Evolutionary conservation across 1,140 invertebrate genomes (phyloP).

Genomic region (Bradynema listronoti): DNA sequence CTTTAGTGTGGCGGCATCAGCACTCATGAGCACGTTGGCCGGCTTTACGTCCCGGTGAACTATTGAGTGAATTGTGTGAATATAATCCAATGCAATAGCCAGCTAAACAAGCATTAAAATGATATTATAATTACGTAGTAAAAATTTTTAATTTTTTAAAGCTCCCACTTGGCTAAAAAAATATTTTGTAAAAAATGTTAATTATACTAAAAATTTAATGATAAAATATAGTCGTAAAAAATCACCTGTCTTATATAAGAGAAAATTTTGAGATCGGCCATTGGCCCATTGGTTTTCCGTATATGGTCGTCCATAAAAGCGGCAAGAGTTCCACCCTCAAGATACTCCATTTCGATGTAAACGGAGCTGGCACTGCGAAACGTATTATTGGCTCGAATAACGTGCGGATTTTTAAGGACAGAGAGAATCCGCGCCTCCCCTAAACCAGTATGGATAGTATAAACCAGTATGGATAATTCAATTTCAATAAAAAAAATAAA

Average conservation of each 20-base stretch:
- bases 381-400: too few relatives aligned
- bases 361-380: too few relatives aligned
- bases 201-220: not conserved
- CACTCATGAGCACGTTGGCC: conserved; percentile 14
- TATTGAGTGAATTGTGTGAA: conserved; percentile 1
- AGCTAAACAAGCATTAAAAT: not conserved
- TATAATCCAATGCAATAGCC: not conserved
- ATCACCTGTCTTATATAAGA: not conserved
- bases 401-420: too few relatives aligned
- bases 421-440: too few relatives aligned
- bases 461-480: too few relatives aligned
- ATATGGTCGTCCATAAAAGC: conserved; percentile 17
- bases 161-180: not conserved
- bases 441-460: too few relatives aligned
- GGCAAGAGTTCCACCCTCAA: conserved; percentile 18
- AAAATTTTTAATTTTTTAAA: not conserved
- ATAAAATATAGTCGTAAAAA: not conserved
- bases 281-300: conserved; percentile 9
- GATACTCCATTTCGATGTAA: conserved; percentile 24
- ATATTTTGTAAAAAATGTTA: not conserved
- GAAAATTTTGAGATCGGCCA: not conserved
- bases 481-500: too few relatives aligned
- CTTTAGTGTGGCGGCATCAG: conserved; percentile 12
- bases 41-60: conserved; percentile 18
- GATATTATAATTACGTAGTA: not conserved